Percentiles rank a stretch among this genome's conserved stretches.
These are phyloP conservation scores for Pangasius larnaudii DNA, from an alignment of 2,797 vertebrate genomes.

Conservation along the genomic window DNA sequence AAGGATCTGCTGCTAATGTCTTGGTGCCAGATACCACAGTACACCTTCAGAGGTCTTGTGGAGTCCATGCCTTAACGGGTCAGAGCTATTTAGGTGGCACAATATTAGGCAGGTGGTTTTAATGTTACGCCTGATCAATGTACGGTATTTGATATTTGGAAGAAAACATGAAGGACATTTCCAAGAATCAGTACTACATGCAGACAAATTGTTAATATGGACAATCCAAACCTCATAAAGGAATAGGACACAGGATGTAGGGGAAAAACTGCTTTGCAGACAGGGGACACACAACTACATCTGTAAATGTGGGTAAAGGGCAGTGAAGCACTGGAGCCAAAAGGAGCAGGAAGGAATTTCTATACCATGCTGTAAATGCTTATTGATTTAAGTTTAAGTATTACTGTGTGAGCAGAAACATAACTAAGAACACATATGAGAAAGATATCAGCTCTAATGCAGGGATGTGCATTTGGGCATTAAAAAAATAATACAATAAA, in stretches of 20 bases:
- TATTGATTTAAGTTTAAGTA: neutral
- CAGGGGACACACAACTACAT: neutral
- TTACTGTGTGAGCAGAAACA: neutral
- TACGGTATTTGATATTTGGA: neutral
- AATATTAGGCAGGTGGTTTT: no score
- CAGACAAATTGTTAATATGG: neutral
- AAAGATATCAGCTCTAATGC: neutral
- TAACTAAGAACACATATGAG: neutral
- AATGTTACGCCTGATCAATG: no score
- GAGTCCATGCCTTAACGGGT: no score
- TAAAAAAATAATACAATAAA: neutral
- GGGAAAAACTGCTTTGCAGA: neutral
- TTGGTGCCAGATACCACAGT: no score
- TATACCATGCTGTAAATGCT: neutral
- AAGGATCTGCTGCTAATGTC: no score
- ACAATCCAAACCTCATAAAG: neutral
- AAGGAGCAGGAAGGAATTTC: neutral
- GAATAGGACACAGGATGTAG: neutral
- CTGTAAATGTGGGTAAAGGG: neutral
- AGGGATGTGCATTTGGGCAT: neutral
- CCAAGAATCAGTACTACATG: neutral
- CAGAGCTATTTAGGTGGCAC: no score
- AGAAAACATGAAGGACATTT: neutral
- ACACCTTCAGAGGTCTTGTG: no score
- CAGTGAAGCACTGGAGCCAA: neutral